phyloP scores from a whole-genome alignment of 2,797 vertebrate genomes.

The Danio kyathit region DNA sequence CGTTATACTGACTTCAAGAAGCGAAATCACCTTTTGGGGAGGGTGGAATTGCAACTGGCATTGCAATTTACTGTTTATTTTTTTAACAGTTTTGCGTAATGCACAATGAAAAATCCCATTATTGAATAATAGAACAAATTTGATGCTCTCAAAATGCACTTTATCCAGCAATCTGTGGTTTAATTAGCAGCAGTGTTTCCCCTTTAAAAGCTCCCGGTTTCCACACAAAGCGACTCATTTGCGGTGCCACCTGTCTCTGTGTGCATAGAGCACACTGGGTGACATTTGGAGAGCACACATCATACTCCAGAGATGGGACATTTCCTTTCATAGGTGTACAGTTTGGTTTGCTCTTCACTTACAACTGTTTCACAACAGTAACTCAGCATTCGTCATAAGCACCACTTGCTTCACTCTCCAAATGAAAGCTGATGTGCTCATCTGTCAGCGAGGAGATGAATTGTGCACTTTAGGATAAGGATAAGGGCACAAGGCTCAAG shows the following conservation, averaged over 20 bases:
- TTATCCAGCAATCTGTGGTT: conserved; percentile 30
- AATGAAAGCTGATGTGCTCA: conserved; percentile 40
- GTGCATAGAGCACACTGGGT: conserved; percentile 28
- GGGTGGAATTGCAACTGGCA: background rate
- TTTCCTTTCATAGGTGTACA: conserved; percentile 32
- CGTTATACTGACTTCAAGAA: background rate
- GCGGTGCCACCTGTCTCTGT: conserved; percentile 37
- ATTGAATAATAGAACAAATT: conserved; percentile 18
- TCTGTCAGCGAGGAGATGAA: conserved; percentile 12
- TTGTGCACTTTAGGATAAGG: background rate
- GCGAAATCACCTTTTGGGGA: background rate
- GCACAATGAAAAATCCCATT: conserved; percentile 16
- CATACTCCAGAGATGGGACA: conserved; percentile 28
- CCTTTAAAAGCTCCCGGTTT: conserved; percentile 12
- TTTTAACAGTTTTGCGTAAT: conserved; percentile 24
- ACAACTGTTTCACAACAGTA: conserved; percentile 36
- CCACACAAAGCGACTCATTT: background rate
- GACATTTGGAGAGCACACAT: conserved; percentile 43
- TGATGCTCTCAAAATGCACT: conserved; percentile 29
- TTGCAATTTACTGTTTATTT: background rate
- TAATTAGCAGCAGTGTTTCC: conserved; percentile 20
- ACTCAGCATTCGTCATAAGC: conserved; percentile 34
- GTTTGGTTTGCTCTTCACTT: conserved; percentile 31
- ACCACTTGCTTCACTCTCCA: conserved; percentile 25
- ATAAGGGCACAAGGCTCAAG: conserved; percentile 1